phyloP scores from a whole-genome alignment of 2,888 invertebrate genomes.

The Philonicus albiceps region DNA sequence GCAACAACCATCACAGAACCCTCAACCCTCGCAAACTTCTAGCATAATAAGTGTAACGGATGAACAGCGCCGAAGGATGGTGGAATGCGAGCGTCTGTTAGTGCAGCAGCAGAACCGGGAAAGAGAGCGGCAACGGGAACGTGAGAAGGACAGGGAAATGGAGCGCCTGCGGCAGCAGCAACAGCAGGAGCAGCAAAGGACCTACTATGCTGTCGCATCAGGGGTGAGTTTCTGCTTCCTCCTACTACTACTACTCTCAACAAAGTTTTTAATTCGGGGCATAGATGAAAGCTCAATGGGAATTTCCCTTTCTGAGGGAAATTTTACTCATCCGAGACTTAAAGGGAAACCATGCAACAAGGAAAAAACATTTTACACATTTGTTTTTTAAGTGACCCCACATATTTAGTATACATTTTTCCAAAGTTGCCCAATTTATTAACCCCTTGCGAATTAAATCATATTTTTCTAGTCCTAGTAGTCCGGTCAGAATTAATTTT shows the following conservation, averaged over 20 bases:
- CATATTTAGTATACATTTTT: no score
- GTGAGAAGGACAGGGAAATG: slow-evolving; percentile 47
- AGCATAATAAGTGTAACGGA: slow-evolving; percentile 43
- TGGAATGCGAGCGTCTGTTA: slow-evolving; percentile 45
- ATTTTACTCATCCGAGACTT: neutral
- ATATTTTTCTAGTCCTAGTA: no score
- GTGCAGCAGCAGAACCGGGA: slow-evolving; percentile 28
- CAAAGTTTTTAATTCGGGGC: neutral
- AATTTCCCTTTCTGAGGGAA: neutral
- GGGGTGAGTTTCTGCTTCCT: slow-evolving; percentile 43
- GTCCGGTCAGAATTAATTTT: no score
- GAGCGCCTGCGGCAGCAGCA: slow-evolving; percentile 45
- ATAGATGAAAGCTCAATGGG: neutral
- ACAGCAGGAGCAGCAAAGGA: slow-evolving; percentile 58
- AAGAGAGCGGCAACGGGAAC: slow-evolving; percentile 45
- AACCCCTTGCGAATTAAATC: no score
- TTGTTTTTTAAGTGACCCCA: no score
- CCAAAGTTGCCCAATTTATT: no score
- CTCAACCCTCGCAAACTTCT: slow-evolving; percentile 39
- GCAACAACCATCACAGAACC: slow-evolving; percentile 37
- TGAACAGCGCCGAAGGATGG: slow-evolving; percentile 47
- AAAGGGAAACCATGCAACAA: no score
- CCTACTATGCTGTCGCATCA: slow-evolving; percentile 47
- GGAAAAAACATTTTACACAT: no score
- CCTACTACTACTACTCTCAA: neutral